Conservation (phyloP, 2,888 invertebrate species). For the Hydrotaea diabolus region DNA sequence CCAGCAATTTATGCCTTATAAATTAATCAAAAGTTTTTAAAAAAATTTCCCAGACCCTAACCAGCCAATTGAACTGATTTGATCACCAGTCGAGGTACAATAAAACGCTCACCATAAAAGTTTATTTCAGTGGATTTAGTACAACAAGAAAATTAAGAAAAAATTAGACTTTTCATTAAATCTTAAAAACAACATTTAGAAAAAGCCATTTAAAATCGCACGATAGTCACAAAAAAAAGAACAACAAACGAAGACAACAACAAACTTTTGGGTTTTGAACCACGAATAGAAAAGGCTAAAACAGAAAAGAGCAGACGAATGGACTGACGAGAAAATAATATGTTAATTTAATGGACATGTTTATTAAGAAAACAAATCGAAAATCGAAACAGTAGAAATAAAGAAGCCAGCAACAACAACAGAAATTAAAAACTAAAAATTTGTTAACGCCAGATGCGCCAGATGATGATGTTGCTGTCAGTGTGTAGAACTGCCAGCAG, state of each 20-base stretch:
- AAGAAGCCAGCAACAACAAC: not conserved
- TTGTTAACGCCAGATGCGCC: slow-evolving; percentile 59
- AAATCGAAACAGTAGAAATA: slow-evolving; percentile 5
- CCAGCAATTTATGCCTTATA: slow-evolving; percentile 50
- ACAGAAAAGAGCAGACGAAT: not conserved
- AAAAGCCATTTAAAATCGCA: slow-evolving; percentile 60
- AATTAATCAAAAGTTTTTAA: slow-evolving; percentile 21
- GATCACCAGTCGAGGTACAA: slow-evolving; percentile 41
- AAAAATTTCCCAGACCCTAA: not conserved
- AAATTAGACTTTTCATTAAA: slow-evolving; percentile 54
- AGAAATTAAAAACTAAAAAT: slow-evolving; percentile 26
- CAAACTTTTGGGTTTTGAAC: not conserved
- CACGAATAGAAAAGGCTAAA: not conserved
- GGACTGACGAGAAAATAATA: slow-evolving; percentile 30
- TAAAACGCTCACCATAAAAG: slow-evolving; percentile 58
- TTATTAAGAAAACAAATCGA: slow-evolving; percentile 59
- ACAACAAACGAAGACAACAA: not conserved
- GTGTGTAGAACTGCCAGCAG: not conserved
- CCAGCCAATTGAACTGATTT: slow-evolving; percentile 1
- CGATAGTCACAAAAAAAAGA: slow-evolving; percentile 40
- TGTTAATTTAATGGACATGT: slow-evolving; percentile 65
- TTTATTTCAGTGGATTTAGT: slow-evolving; percentile 38
- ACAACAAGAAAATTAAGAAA: slow-evolving; percentile 9
- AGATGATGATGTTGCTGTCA: slow-evolving; percentile 6
- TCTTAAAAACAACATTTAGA: slow-evolving; percentile 14